Evolutionary conservation across 2,888 invertebrate genomes (phyloP).

Genomic region (Pristionchus maxplancki): DNA sequence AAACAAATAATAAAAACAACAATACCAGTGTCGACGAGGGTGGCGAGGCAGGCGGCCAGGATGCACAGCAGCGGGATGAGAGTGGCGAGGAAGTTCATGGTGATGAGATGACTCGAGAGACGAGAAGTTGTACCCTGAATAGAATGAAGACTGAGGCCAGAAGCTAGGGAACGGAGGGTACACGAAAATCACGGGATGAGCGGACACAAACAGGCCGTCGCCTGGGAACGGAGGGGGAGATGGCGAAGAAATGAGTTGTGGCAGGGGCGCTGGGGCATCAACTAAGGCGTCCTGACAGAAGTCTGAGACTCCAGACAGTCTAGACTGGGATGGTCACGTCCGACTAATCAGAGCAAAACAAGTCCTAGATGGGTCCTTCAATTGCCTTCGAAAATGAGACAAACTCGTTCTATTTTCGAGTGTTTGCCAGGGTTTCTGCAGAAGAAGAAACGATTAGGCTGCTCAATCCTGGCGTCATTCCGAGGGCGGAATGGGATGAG

Average conservation of each 20-base stretch:
- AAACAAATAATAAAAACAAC: not conserved
- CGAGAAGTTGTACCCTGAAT: not conserved
- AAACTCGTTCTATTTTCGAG: not conserved
- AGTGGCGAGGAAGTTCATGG: slow-evolving; percentile 41
- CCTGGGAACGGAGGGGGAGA: too few species aligned
- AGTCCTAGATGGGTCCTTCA: not conserved
- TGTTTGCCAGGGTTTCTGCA: not conserved
- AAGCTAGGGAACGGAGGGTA: not conserved
- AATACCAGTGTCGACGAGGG: not conserved
- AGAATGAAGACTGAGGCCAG: not conserved
- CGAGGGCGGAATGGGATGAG: not conserved
- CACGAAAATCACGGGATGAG: too few species aligned
- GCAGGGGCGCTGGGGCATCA: too few species aligned
- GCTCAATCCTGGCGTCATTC: not conserved
- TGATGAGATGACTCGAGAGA: not conserved
- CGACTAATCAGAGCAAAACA: too few species aligned
- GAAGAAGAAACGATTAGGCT: not conserved
- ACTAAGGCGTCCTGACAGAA: too few species aligned
- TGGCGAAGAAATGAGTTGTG: too few species aligned
- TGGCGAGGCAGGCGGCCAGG: slow-evolving; percentile 36
- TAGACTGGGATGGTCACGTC: too few species aligned
- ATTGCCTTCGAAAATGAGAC: not conserved
- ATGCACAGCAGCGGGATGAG: slow-evolving; percentile 48
- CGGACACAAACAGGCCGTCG: too few species aligned
- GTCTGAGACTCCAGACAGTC: too few species aligned